Evolutionary conservation across 2,113 vertebrate species (phyloP).

Genomic region (Diadophis punctatus): DNA sequence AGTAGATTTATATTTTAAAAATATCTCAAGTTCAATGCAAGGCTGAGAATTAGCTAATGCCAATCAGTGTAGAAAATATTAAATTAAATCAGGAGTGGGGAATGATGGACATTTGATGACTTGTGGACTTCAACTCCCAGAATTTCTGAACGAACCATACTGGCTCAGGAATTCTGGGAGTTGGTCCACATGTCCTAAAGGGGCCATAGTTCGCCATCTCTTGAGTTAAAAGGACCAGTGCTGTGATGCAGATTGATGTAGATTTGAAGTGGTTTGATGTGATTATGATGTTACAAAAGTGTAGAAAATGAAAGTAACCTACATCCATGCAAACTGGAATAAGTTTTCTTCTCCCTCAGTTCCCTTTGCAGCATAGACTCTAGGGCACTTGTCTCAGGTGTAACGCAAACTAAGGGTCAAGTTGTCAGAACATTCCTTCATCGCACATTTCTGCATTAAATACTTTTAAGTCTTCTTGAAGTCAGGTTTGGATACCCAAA

Average conservation of each 20-base stretch:
- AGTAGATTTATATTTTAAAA: not conserved
- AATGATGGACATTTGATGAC: not conserved
- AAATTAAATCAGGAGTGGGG: not conserved
- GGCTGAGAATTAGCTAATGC: not conserved
- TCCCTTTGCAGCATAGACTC: not conserved
- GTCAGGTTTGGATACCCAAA: conserved; percentile 31
- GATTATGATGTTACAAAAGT: not conserved
- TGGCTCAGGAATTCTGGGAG: not conserved
- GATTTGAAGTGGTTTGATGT: not conserved
- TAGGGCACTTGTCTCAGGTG: not conserved
- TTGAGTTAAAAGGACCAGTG: not conserved
- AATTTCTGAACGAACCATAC: not conserved
- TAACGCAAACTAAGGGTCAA: not conserved
- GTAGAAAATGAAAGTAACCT: not conserved
- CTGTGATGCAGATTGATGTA: not conserved
- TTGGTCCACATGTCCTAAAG: not conserved
- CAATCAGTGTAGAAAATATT: not conserved
- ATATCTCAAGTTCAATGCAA: not conserved
- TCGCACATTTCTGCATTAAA: not conserved
- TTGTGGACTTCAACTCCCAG: not conserved
- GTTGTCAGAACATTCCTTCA: not conserved
- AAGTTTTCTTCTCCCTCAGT: not conserved
- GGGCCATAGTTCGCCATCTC: not conserved
- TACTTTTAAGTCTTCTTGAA: conserved; percentile 12
- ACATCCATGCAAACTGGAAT: not conserved